Percentiles rank a stretch among this genome's conserved stretches.
These are phyloP conservation scores for Xenopus petersii DNA, from an alignment of 2,797 vertebrate species.

Conservation along the genomic window DNA sequence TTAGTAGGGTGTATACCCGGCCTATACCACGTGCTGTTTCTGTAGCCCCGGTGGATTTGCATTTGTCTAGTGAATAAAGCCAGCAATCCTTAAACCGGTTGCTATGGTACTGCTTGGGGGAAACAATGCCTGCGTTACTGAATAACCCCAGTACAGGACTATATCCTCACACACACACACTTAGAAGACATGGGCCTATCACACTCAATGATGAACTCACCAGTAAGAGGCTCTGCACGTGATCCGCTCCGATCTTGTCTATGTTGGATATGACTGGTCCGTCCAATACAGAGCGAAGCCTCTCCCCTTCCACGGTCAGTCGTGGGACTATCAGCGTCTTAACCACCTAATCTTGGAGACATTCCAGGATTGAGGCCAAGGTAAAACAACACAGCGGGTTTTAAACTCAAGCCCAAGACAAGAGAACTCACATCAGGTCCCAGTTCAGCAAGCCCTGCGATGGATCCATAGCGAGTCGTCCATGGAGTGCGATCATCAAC, in stretches of 20 bases:
- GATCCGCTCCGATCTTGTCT: conserved; percentile 91
- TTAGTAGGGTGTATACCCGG: no score
- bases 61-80: no score
- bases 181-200: not conserved
- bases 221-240: conserved; percentile 88
- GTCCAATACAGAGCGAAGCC: conserved; percentile 81
- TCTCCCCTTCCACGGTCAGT: conserved; percentile 79
- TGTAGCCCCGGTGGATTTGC: no score
- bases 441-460: conserved; percentile 87
- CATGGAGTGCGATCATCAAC: conserved; percentile 91
- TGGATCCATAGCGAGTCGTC: conserved; percentile 91
- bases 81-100: no score
- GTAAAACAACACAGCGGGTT: no score
- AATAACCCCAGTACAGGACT: no score
- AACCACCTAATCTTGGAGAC: conserved; percentile 73
- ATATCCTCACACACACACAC: not conserved
- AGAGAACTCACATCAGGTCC: conserved; percentile 79
- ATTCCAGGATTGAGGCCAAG: not conserved
- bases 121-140: no score
- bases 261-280: conserved; percentile 87
- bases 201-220: conserved; percentile 59
- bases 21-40: no score
- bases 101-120: no score
- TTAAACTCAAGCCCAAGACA: not conserved
- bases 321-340: conserved; percentile 89